Base-by-base conservation (phyloP, 2,797 vertebrate genomes). In the Acanthopagrus latus region DNA sequence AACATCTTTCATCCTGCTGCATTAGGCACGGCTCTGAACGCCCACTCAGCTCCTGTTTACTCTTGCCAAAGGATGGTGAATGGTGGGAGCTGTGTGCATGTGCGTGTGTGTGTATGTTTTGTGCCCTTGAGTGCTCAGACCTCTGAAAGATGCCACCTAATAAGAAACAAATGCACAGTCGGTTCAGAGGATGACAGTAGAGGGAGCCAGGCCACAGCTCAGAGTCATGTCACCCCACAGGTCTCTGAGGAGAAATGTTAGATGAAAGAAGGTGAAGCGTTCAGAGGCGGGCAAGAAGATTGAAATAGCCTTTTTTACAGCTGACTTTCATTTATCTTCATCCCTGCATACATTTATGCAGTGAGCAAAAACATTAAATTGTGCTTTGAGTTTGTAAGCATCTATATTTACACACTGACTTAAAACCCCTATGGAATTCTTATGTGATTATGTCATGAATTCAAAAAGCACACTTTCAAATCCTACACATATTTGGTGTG, bases 21-120 rank as follows among this genome's bases (percentile, higher is more conserved):
- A 91, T 92, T 89, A 91, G 82, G 88, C 90, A 59, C 64, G 51
- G 79, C 86, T 91, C 89, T 84, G 84, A 91, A 88, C 88, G 55
- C 88, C 89, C 91, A 88, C 91, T 88, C 87, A 78, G 86, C 92
- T 91, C 87, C 89, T 92, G 90, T 91, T 93, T 92, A 91, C 85
- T 83, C 87, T 91, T 79, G 60, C 54, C 41, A 33, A 33, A 33
- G 33, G 33, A 33, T 33, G 33, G 12, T 78, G 70, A 71, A 78
- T 66, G 76, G 77, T 74, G 76, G 83, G 86, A 71, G 79, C 27
- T 10, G 52, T n/a, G 52, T 20, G 44, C 0, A 8, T 17, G 55
- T 50, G 46, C 38, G 27, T 29, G 43, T 12, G 16, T 27, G 21
- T 64, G 52, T 46, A 25, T 20, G 23, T 23, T 21, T 41, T 33